Conservation (phyloP, 2,797 vertebrate genomes). For the Artibeus jamaicensis region DNA sequence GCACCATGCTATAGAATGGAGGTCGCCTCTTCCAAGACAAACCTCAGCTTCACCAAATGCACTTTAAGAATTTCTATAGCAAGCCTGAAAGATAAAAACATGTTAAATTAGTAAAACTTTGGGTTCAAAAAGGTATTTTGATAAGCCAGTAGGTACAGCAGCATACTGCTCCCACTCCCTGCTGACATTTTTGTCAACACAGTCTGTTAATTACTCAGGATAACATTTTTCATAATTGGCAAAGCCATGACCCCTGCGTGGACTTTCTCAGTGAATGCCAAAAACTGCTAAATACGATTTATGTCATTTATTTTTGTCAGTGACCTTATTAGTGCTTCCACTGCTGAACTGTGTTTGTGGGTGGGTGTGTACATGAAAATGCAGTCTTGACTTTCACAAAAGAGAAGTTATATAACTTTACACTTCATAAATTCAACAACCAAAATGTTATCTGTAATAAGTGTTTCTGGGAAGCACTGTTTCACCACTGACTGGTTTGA, state of each 20-base stretch:
- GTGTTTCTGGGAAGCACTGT: constrained; percentile 51
- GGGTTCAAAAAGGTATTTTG: constrained; percentile 37
- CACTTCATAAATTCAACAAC: constrained; percentile 71
- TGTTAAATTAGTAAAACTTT: constrained; percentile 44
- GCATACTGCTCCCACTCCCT: background rate
- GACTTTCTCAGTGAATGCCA: constrained; percentile 55
- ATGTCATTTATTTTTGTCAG: constrained; percentile 64
- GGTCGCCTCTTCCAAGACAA: background rate
- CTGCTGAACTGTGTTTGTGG: constrained; percentile 38
- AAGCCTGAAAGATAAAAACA: background rate
- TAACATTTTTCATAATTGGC: constrained; percentile 71
- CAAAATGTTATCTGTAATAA: constrained; percentile 67
- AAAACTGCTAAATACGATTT: constrained; percentile 66
- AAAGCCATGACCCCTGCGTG: constrained; percentile 30
- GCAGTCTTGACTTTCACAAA: constrained; percentile 64
- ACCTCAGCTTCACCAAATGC: background rate
- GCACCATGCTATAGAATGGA: background rate
- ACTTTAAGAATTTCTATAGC: background rate
- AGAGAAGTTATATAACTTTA: constrained; percentile 69
- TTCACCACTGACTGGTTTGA: constrained; percentile 64
- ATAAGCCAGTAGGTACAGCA: constrained; percentile 25
- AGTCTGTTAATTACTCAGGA: constrained; percentile 68
- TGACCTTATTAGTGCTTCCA: constrained; percentile 69
- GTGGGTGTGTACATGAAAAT: constrained; percentile 47
- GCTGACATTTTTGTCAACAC: constrained; percentile 67